Base-by-base conservation (phyloP, 2,888 invertebrate genomes). In the Drosophila anceps region DNA sequence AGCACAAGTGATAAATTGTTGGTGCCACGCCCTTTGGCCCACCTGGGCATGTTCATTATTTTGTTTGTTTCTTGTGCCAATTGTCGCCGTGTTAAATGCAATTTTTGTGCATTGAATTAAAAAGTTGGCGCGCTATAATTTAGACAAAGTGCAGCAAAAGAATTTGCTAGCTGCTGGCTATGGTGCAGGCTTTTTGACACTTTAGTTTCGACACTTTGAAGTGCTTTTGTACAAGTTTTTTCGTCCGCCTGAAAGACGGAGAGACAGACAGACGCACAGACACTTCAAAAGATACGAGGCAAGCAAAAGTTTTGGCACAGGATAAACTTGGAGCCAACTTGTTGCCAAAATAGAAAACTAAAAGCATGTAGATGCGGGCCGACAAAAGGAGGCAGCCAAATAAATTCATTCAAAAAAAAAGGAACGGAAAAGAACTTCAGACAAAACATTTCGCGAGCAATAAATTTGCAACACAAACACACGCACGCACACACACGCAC, bases 381-480 rank as follows among this genome's bases (percentile, higher is more conserved):
- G 37, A 37, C 41, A n/a, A 68, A 68, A 64, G 27, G 46, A 72
- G 61, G 55, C 72, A 46, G 55, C 54, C 87, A 87, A 90, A 89
- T 90, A 87, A 87, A 90, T 87, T 50, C 48, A 12, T 90, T 82
- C 79, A 87, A 89, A 50, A 80, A 78, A 12, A 48, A 29, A 29
- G 4, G n/a, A 29, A 12, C 6, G 10, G 5, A n/a, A 87, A 86
- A n/a, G 80, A 72, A 64, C 24, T 81, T 69, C 67, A 67, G 67
- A 85, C 83, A 85, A 85, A 88, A 85, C 89, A 88, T 83, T 86
- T 82, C 88, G 90, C 82, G 81, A 79, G 89, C 90, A 89, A 87
- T 87, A 87, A 90, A 87, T 87, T 87, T 75, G 57, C 74, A 71
- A 63, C 50, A 67, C 57, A 69, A 73, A 75, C 69, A 67, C 66